Conservation (phyloP, 2,113 vertebrate genomes). For the Hyla sarda region DNA sequence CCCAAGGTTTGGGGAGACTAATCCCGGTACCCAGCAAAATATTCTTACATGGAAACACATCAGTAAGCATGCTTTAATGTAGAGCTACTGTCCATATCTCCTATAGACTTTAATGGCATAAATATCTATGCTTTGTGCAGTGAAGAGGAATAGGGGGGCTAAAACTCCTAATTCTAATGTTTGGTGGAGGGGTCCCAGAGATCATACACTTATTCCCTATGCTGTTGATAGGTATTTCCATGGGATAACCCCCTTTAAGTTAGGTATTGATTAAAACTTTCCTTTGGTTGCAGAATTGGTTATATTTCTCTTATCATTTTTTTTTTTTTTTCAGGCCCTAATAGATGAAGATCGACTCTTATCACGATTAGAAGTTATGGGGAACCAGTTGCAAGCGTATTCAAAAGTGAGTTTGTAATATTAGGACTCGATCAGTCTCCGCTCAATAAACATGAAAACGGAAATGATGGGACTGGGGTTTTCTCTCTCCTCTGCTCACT, state of each 20-base stretch:
- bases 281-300: background rate
- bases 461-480: too few relatives aligned
- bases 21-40: background rate
- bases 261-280: background rate
- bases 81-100: background rate
- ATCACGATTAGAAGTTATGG: conserved; percentile 97
- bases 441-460: too few relatives aligned
- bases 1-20: background rate
- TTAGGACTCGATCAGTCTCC: background rate
- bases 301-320: background rate
- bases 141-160: too few relatives aligned
- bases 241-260: background rate
- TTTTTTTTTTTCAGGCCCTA: conserved; percentile 83
- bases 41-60: background rate
- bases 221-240: too few relatives aligned
- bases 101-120: background rate
- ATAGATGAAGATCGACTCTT: conserved; percentile 98
- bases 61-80: background rate
- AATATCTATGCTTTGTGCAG: too few relatives aligned
- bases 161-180: too few relatives aligned
- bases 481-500: too few relatives aligned
- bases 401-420: conserved; percentile 83
- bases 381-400: conserved; percentile 94
- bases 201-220: too few relatives aligned
- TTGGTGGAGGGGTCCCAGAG: too few relatives aligned